A percentile compares a stretch with the other conserved stretches of the same genome.
phyloP scores from a whole-genome alignment of 2,888 invertebrate genomes.

The Drosophila differens region DNA sequence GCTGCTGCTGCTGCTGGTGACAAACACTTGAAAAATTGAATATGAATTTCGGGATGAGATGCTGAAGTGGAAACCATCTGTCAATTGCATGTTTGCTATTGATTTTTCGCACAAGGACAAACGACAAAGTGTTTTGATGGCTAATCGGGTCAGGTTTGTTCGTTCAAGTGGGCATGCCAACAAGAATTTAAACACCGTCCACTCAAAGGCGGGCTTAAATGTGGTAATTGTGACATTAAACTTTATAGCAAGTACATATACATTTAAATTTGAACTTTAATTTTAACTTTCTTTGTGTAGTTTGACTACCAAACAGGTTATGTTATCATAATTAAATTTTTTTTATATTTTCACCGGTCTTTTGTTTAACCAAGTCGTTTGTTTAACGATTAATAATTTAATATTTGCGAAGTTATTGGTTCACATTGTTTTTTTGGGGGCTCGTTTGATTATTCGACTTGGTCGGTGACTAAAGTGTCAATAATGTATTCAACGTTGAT shows the following conservation, averaged over 20 bases:
- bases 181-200: constrained; percentile 34
- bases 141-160: constrained; percentile 71
- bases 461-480: constrained; percentile 64
- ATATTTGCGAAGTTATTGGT: constrained; percentile 51
- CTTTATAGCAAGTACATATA: constrained; percentile 43
- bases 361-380: constrained; percentile 35
- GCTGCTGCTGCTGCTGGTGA: constrained; percentile 30
- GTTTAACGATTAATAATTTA: constrained; percentile 50
- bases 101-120: constrained; percentile 62
- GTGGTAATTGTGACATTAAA: constrained; percentile 34
- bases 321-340: constrained; percentile 6
- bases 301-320: constrained; percentile 48
- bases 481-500: constrained; percentile 40
- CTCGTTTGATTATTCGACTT: constrained; percentile 55
- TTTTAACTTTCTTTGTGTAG: constrained; percentile 78
- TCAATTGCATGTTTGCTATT: constrained; percentile 66
- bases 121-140: constrained; percentile 34
- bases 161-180: constrained; percentile 61
- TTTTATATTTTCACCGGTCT: constrained; percentile 10
- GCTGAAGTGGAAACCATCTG: constrained; percentile 29
- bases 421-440: constrained; percentile 64
- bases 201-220: constrained; percentile 43
- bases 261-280: constrained; percentile 50
- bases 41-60: neutral
- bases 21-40: constrained; percentile 38